Evolutionary conservation across 2,797 vertebrate species (phyloP), one percentile per base, ranked within the genome.

Genomic region (Pangasius djambal): DNA sequence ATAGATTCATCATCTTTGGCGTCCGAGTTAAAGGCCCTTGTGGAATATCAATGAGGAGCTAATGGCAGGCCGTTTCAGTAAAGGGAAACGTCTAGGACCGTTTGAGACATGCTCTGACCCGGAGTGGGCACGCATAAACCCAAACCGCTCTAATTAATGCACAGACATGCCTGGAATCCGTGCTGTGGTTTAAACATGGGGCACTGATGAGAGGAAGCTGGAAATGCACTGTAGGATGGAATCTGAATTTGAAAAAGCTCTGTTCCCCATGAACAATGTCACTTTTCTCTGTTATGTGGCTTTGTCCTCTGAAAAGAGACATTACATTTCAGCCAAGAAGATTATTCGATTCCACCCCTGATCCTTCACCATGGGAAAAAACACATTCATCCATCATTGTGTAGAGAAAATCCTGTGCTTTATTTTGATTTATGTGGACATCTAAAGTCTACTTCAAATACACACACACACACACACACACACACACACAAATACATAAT

Each of bases 21-120:
- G 48, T 87, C 83, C 15, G 75, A 88, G 87, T 48, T 74, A 72
- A 84, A 55, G 59, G 31, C 65, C 59, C 87, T 57, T 7, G n/a
- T 25, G 75, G 91, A 92, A 92, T 92, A 87, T 89, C 88, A 92
- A 92, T 92, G 86, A 91, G 70, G 44, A 31, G 37, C 83, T 87
- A 89, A 90, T 91, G 87, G 88, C 78, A 61, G 67, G 40, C 50
- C 40, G 7, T 83, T 86, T 77, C 83, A 82, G 25, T 82, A 87
- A 69, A 82, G 78, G 72, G 86, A 89, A 88, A 81, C 7, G 16
- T 86, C 72, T 61, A 37, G 75, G 86, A 67, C 85, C 28, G 31
- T 87, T 77, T 65, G 37, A 86, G 55, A 86, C 16, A 52, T 50
- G 63, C 31, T 82, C 78, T 86, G 79, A 61, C 90, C 82, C 20